Base-by-base conservation (phyloP, 2,888 invertebrate species). In the Amaurobius ferox region DNA sequence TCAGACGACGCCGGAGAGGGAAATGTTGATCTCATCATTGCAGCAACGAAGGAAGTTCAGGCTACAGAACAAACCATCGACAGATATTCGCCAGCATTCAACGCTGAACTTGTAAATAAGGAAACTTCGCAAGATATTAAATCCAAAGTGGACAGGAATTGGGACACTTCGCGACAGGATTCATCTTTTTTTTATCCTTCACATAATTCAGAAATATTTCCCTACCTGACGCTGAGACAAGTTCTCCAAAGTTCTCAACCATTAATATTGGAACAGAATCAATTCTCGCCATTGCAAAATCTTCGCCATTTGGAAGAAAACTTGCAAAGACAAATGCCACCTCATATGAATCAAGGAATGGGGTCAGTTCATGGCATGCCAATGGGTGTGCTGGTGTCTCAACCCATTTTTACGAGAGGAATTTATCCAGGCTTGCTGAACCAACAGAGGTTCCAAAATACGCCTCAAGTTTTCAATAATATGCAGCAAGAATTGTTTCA, bases 291-390 rank as follows among this genome's bases (percentile, higher is more conserved):
- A 1, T 35, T 77, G 55, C 44, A 81, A 32, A 81, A 76, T 28
- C 32, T 81, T 0, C 64, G 72, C n/a, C 71, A 83, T 35, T 83
- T 83, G 3, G 83, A 83, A 40, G 55, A 77, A 0, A 83, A 72
- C 66, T 28, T 77, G 11, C 44, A 71, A 0, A 67, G 32, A 32
- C 73, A 81, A 48, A 16, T 76, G 1, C 26, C 28, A n/a, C 76
- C 71, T 1, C 55, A 40, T 0, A 23, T 16, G 0, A 28, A 32
- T 29, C 64, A 30, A 30, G 30, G n/a, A 28, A 32, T 29, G 19
- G 30, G 30, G 5, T 9, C 28, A 13, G 28, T 13, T 0, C 30
- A 32, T 30, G 62, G 62, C 23, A 2, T 30, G 2, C 74, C 74
- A 6, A 40, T 62, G 16, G 70, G 68, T 19, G 32, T 74, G 32